Evolutionary conservation across 2,797 vertebrate species (phyloP).

Genomic region (Poeciliopsis presidionis): DNA sequence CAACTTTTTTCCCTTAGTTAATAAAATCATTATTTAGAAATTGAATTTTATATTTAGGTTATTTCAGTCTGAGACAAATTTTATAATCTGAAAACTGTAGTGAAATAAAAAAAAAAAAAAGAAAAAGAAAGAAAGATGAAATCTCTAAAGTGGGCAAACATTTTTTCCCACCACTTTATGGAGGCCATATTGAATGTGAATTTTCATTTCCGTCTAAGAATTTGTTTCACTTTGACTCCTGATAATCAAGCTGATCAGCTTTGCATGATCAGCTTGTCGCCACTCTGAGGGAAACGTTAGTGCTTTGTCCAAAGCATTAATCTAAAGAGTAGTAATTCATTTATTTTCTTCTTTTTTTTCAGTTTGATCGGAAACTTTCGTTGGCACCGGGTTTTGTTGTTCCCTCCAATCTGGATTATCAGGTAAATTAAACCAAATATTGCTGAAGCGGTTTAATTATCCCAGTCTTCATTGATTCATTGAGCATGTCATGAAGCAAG

Average conservation of each 20-base stretch:
- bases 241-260: neutral
- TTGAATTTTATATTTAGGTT: neutral
- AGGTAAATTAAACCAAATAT: slow-evolving; percentile 55
- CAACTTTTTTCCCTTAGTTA: neutral
- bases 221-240: neutral
- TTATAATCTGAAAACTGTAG: neutral
- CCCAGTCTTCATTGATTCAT: too few relatives aligned
- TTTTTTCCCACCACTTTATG: neutral
- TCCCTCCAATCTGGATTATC: slow-evolving; percentile 83
- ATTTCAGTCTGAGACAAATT: neutral
- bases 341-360: slow-evolving; percentile 2
- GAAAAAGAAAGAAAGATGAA: too few relatives aligned
- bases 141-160: neutral
- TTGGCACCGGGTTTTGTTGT: slow-evolving; percentile 81
- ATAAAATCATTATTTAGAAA: neutral
- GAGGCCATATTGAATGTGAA: neutral
- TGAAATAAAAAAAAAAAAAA: neutral
- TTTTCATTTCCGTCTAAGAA: neutral
- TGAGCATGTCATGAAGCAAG: slow-evolving; percentile 1
- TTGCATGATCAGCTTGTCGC: neutral
- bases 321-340: neutral
- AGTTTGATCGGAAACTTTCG: slow-evolving; percentile 83
- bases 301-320: neutral
- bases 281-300: neutral
- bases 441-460: neutral